These are phyloP conservation scores for Margarornis squamiger DNA, from an alignment of 2,797 vertebrate species.

Conservation along the genomic window DNA sequence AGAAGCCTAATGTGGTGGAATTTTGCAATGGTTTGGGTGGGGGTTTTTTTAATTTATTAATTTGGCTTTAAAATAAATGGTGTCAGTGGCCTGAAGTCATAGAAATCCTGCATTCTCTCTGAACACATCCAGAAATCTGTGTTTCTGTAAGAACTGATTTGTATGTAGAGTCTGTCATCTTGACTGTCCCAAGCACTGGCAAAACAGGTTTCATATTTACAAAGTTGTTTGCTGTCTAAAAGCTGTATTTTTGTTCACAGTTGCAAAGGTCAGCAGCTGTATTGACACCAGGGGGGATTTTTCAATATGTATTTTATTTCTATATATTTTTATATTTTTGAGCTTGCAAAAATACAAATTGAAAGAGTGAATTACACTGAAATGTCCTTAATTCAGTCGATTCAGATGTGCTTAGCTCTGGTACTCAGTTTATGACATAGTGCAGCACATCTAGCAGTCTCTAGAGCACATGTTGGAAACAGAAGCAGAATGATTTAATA, in stretches of 20 bases:
- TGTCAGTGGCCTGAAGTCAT: neutral
- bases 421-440: conserved; percentile 43
- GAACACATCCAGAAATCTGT: neutral
- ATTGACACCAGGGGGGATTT: neutral
- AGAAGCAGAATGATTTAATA: conserved; percentile 71
- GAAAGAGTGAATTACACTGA: conserved; percentile 55
- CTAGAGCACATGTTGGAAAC: conserved; percentile 55
- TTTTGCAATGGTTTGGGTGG: neutral
- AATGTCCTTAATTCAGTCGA: conserved; percentile 27
- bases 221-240: conserved; percentile 59
- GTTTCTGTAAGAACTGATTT: conserved; percentile 23
- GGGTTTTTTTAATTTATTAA: neutral
- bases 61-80: neutral
- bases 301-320: neutral
- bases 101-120: neutral
- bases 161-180: conserved; percentile 38
- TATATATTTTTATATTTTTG: neutral
- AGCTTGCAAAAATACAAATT: conserved; percentile 49
- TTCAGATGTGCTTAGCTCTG: conserved; percentile 43
- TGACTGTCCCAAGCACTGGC: conserved; percentile 18
- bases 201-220: conserved; percentile 52
- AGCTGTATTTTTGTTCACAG: conserved; percentile 50
- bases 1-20: neutral
- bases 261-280: conserved; percentile 59
- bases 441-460: conserved; percentile 37